Evolutionary conservation across 1,140 invertebrate genomes (phyloP).

Genomic region (Rhyzopertha dominica): DNA sequence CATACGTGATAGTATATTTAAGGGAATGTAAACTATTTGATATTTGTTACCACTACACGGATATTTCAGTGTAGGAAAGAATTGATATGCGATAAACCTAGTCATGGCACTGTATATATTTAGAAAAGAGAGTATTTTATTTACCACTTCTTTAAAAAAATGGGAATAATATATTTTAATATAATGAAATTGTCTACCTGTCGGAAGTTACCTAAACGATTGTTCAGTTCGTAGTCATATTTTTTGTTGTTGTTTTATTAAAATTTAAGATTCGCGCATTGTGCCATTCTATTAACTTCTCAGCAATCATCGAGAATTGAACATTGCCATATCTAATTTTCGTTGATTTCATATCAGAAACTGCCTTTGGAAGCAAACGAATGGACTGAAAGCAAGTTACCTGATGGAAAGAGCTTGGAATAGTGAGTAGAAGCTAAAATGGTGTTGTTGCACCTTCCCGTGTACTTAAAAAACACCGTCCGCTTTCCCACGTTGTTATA

Average conservation of each 20-base stretch:
- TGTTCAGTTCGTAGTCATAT: neutral
- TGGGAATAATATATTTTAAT: constrained; percentile 30
- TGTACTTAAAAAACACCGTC: constrained; percentile 1
- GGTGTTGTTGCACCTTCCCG: constrained; percentile 3
- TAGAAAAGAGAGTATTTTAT: constrained; percentile 37
- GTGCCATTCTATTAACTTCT: constrained; percentile 10
- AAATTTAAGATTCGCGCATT: constrained; percentile 12
- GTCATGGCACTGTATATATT: constrained; percentile 41
- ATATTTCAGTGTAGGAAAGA: constrained; percentile 21
- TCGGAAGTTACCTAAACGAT: constrained; percentile 12
- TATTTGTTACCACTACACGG: constrained; percentile 39
- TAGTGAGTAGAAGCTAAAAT: constrained; percentile 1
- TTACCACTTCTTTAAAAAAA: constrained; percentile 30
- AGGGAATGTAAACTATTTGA: constrained; percentile 29
- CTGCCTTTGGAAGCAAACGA: constrained; percentile 36
- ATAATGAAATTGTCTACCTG: constrained; percentile 17
- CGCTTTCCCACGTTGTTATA: neutral
- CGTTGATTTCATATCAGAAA: constrained; percentile 31
- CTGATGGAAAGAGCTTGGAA: constrained; percentile 22
- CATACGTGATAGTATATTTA: constrained; percentile 31
- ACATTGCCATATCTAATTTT: constrained; percentile 14
- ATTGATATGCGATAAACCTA: constrained; percentile 39
- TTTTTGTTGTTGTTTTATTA: constrained; percentile 5
- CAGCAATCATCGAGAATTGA: constrained; percentile 15
- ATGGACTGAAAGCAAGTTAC: constrained; percentile 40